These are phyloP conservation scores for Drosophila neocordata DNA, from an alignment of 1,140 invertebrate genomes.

Conservation along the genomic window DNA sequence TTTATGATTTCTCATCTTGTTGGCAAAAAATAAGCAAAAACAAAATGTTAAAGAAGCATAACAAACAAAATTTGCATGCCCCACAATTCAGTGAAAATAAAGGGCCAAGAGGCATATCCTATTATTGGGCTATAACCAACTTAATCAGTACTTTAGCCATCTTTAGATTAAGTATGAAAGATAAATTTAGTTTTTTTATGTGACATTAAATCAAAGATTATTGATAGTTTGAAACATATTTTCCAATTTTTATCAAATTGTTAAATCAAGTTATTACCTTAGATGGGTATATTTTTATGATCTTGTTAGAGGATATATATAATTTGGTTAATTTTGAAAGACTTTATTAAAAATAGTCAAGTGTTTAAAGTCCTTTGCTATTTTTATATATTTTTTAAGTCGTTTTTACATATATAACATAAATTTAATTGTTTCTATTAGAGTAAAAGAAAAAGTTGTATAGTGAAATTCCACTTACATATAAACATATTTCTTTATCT, in stretches of 20 bases:
- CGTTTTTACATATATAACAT: too few species aligned
- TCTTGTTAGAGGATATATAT: neutral
- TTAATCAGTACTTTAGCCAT: neutral
- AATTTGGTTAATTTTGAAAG: neutral
- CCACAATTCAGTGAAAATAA: neutral
- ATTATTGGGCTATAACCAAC: conserved; percentile 5
- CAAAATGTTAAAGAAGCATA: neutral
- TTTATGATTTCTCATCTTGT: conserved; percentile 3
- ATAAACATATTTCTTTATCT: too few species aligned
- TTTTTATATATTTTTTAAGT: too few species aligned
- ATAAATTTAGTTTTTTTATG: neutral
- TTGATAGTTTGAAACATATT: neutral
- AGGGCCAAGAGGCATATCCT: neutral
- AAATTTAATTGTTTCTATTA: too few species aligned
- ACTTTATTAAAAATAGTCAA: neutral
- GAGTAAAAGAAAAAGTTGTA: too few species aligned
- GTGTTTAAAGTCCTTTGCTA: too few species aligned
- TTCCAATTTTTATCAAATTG: neutral
- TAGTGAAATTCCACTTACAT: too few species aligned
- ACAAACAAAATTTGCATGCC: neutral
- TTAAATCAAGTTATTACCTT: neutral
- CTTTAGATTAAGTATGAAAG: neutral
- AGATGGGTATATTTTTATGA: neutral
- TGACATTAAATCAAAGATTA: too few species aligned
- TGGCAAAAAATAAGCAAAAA: neutral